Conservation (phyloP, 1,140 invertebrate species). For the Lordiphosa clarofinis region DNA sequence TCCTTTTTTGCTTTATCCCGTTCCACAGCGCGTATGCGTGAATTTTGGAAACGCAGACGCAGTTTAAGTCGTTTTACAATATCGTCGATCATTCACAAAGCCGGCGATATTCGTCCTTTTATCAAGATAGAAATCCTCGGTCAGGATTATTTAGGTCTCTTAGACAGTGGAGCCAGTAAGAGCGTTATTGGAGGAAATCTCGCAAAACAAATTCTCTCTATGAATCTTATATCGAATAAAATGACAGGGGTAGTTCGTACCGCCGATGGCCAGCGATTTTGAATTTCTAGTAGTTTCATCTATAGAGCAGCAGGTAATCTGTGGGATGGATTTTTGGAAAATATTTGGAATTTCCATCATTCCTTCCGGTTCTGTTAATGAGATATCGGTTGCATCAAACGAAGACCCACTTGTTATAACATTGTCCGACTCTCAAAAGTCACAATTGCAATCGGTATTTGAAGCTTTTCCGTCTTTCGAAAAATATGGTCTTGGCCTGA, state of each 20-base stretch:
- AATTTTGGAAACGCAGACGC: conserved; percentile 12
- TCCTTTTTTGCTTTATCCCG: background rate
- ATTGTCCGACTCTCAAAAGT: background rate
- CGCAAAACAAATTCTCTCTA: background rate
- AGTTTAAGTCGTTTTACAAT: conserved; percentile 1
- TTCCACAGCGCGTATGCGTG: conserved; percentile 1
- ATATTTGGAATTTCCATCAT: conserved; percentile 8
- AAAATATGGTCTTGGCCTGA: background rate
- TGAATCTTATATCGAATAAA: conserved; percentile 1
- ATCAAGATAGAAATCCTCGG: conserved; percentile 2
- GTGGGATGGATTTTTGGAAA: conserved; percentile 28
- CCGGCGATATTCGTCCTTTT: conserved; percentile 20
- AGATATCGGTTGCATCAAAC: no score
- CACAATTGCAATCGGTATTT: background rate
- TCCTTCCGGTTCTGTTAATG: background rate
- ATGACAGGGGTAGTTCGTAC: conserved; percentile 4
- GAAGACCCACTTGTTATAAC: no score
- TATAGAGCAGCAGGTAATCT: conserved; percentile 14
- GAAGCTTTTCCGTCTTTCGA: conserved; percentile 3
- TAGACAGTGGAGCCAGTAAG: conserved; percentile 23
- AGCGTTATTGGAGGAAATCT: conserved; percentile 13
- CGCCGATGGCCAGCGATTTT: conserved; percentile 16
- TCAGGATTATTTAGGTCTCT: background rate
- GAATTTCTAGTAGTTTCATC: conserved; percentile 19
- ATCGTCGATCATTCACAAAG: conserved; percentile 1